Base-by-base conservation (phyloP, 2,888 invertebrate genomes). In the Pterostichus niger region DNA sequence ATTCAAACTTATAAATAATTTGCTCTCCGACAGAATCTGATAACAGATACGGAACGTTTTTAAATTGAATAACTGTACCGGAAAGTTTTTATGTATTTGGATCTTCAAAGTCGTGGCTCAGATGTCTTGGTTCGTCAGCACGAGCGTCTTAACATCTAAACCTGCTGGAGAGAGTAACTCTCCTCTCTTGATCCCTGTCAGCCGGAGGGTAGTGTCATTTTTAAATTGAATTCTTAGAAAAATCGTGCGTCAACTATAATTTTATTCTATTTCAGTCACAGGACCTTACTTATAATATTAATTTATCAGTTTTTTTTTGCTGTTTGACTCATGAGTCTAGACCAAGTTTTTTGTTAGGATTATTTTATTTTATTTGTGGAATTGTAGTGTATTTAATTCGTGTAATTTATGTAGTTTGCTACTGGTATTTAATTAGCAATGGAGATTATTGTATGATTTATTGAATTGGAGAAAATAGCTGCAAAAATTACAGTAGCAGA, bases 1-100 rank as follows among this genome's bases (percentile, higher is more conserved):
- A n/a, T 64, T 35, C 64, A 64, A 64, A 64, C 64, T 64, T 64
- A 64, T 64, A 64, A 64, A 64, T 64, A 64, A 64, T 64, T 64
- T 64, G 35, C 64, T 64, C 59, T 31, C n/a, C 11, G 24, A 17
- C 59, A 59, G 33, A 64, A 64, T 64, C 64, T 64, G 64, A 64
- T 64, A 64, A 64, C 11, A 49, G 35, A 35, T 6, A 31, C 35
- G 64, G 33, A 35, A 11, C 31, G 64, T 64, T 64, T 64, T 64
- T 64, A 64, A 64, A 64, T 64, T 64, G 64, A 64, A 64, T 64
- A 64, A 64, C 64, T 35, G 64, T 64, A 64, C 64, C 64, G 31
- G 11, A n/a, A 13, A 13, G 33, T 64, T 64, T 64, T 64, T 64
- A 64, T 64, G 31, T 31, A 49, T 15, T 54, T 54, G 9, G 54